Evolutionary conservation across 2,797 vertebrate species (phyloP).

Genomic region (Myioborus melanocephalus): DNA sequence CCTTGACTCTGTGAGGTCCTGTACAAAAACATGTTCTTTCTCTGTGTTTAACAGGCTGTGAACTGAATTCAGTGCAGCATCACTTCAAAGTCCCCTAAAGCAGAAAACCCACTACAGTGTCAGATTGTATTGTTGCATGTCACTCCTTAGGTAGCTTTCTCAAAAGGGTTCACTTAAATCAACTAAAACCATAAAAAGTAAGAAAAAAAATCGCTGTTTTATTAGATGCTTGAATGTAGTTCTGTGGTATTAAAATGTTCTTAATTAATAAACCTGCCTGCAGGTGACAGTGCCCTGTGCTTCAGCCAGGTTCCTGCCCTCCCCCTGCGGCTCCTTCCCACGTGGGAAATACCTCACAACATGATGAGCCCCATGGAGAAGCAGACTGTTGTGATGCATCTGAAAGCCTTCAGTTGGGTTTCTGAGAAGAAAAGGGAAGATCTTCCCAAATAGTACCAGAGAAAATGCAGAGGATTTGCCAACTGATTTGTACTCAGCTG

Average conservation of each 20-base stretch:
- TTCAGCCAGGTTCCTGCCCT: neutral
- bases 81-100: neutral
- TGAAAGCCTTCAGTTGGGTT: neutral
- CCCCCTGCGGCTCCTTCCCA: accelerated
- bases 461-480: neutral
- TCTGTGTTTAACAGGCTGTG: neutral
- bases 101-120: neutral
- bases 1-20: neutral
- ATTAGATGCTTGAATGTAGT: neutral
- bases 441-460: neutral
- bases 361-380: neutral
- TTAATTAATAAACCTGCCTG: neutral
- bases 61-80: neutral
- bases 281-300: neutral
- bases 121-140: neutral
- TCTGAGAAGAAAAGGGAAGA: neutral
- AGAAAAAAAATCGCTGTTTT: neutral
- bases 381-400: neutral
- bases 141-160: neutral
- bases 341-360: accelerated
- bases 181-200: neutral
- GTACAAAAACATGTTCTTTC: neutral
- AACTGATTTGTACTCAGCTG: neutral
- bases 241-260: neutral
- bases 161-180: neutral